Base-by-base conservation (phyloP, 2,113 vertebrate genomes). In the Lontra canadensis region DNA sequence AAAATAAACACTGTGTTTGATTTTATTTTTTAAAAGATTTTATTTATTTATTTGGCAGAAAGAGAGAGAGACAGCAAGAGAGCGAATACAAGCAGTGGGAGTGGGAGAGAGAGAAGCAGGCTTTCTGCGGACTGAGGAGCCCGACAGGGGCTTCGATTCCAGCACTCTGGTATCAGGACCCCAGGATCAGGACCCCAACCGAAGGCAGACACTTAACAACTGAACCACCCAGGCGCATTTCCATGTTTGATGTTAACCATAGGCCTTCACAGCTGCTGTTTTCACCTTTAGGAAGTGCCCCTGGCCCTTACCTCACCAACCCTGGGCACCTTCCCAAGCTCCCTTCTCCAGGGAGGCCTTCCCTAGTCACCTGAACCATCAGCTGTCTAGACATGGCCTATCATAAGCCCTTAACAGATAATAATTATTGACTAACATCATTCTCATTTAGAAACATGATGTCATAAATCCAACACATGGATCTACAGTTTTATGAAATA, bases 371-470 rank as follows among this genome's bases (percentile, higher is more conserved):
- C 61, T 61, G 78, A 88, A 18, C 57, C 31, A 39, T 10, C 47
- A 13, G 2, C 39, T 69, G 8, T 49, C 36, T 34, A 42, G 74
- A 31, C 2, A 4, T 29, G 26, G 42, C 26, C 42, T 47, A 61
- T 42, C 81, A 15, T 17, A 57, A 73, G 2, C 10, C 47, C 17
- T 34, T 69, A 42, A 67, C 49, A n/a, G 86, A 74, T 42, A 36
- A 15, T 9, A 20, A 52, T 65, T 21, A 80, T 83, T 78, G 69
- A 63, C 49, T 42, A 29, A 44, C n/a, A 57, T 39, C 31, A 34
- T 79, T 88, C 83, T 73, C 18, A 44, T 83, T 96, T 65, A 81
- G 52, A 95, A 97, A 69, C 1, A n/a, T 71, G 83, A 52, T 52
- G 34, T 59, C 59, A 42, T 55, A 81, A 89, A 80, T 83, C 49